These are phyloP conservation scores for Drosophila miranda DNA, from an alignment of 1,140 invertebrate species.

Conservation along the genomic window DNA sequence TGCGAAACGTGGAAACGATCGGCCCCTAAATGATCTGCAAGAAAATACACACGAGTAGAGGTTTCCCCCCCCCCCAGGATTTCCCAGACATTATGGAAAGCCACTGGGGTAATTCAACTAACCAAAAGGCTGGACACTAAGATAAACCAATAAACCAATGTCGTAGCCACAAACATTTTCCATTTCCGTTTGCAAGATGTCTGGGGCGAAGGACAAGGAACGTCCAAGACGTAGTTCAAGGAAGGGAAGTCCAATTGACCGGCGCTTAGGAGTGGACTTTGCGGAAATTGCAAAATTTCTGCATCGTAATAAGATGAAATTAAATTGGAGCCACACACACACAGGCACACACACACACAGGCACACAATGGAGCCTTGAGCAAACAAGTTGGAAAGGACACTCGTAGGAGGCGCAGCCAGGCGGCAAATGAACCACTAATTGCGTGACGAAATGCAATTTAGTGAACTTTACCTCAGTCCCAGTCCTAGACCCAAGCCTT, in stretches of 20 bases:
- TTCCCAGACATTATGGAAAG: not conserved
- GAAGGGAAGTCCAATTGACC: slow-evolving; percentile 33
- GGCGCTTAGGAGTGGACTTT: slow-evolving; percentile 33
- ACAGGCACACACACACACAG: slow-evolving; percentile 2
- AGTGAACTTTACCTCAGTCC: slow-evolving; percentile 64
- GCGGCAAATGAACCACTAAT: slow-evolving; percentile 81
- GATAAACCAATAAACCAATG: slow-evolving; percentile 51
- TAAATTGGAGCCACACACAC: slow-evolving; percentile 64
- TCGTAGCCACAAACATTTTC: slow-evolving; percentile 58
- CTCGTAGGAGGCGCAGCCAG: slow-evolving; percentile 57
- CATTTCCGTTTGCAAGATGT: slow-evolving; percentile 57
- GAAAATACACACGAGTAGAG: not conserved
- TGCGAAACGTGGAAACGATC: too few relatives aligned
- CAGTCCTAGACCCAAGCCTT: not conserved
- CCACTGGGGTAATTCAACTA: slow-evolving; percentile 29
- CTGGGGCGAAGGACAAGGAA: not conserved
- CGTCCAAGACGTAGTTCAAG: slow-evolving; percentile 42
- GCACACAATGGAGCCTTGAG: slow-evolving; percentile 20
- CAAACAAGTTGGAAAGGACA: slow-evolving; percentile 40
- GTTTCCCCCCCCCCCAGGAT: not conserved
- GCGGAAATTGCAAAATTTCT: slow-evolving; percentile 81
- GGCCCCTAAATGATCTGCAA: not conserved
- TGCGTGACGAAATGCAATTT: slow-evolving; percentile 82
- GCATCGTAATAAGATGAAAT: slow-evolving; percentile 80
- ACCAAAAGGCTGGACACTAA: slow-evolving; percentile 24